Percentiles rank a stretch among this genome's conserved stretches.
phyloP scores from a whole-genome alignment of 2,888 invertebrate genomes.

The Agrotis puta region DNA sequence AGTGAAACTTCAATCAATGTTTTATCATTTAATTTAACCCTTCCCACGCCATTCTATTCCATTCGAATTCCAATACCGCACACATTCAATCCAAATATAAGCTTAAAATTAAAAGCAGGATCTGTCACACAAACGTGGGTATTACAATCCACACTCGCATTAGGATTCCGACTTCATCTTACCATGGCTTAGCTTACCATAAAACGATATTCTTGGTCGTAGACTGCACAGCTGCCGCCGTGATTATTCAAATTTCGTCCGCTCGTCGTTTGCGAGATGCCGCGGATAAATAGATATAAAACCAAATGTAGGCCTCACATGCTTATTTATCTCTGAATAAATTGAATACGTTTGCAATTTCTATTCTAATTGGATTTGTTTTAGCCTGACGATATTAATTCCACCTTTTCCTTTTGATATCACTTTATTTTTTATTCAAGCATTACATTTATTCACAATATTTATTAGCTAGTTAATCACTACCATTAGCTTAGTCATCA shows the following conservation, averaged over 20 bases:
- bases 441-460: background rate
- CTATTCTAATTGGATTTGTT: slow-evolving; percentile 45
- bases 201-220: slow-evolving; percentile 54
- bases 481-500: slow-evolving; percentile 9
- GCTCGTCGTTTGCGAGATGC: slow-evolving; percentile 52
- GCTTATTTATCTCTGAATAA: slow-evolving; percentile 47
- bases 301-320: slow-evolving; percentile 51
- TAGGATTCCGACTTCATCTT: slow-evolving; percentile 46
- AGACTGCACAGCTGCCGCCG: slow-evolving; percentile 58
- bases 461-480: background rate
- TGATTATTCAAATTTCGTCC: slow-evolving; percentile 63
- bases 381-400: slow-evolving; percentile 19
- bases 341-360: slow-evolving; percentile 51
- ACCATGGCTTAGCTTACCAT: slow-evolving; percentile 49
- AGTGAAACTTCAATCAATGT: background rate
- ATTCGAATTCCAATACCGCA: slow-evolving; percentile 1
- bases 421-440: background rate
- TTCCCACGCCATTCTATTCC: background rate
- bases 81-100: slow-evolving; percentile 27
- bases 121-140: slow-evolving; percentile 23
- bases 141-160: slow-evolving; percentile 39
- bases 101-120: slow-evolving; percentile 42
- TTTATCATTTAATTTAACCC: slow-evolving; percentile 11
- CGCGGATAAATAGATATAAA: slow-evolving; percentile 54
- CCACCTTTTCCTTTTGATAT: slow-evolving; percentile 10